Conservation (phyloP, 2,113 vertebrate genomes). For the Phyllostomus hastatus region DNA sequence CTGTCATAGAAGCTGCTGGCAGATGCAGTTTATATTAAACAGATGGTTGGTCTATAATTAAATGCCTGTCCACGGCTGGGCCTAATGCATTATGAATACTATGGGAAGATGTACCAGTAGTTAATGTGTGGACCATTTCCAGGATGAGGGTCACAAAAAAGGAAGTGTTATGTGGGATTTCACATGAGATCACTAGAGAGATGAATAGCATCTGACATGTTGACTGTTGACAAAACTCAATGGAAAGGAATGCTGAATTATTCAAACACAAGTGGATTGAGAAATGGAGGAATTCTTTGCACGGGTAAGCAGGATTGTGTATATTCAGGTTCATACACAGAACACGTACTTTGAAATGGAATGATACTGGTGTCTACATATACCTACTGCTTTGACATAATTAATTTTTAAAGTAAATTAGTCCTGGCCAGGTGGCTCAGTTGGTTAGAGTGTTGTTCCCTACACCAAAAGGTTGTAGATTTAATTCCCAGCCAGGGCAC, state of each 20-base stretch:
- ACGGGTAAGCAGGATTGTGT: not conserved
- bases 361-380: not conserved
- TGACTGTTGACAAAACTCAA: not conserved
- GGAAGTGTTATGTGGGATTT: not conserved
- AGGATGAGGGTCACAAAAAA: constrained; percentile 61
- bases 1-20: constrained; percentile 72
- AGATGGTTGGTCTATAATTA: constrained; percentile 73
- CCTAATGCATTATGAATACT: constrained; percentile 59
- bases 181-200: not conserved
- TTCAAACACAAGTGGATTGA: not conserved
- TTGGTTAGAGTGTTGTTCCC: no score
- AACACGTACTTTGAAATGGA: not conserved
- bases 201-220: not conserved
- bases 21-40: constrained; percentile 72
- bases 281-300: not conserved
- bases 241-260: not conserved
- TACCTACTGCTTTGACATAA: not conserved
- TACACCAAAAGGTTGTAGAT: no score
- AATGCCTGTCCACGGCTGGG: constrained; percentile 67
- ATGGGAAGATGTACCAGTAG: constrained; percentile 65
- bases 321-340: not conserved
- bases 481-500: no score
- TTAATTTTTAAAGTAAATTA: not conserved
- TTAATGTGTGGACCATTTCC: constrained; percentile 56
- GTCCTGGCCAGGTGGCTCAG: not conserved